Evolutionary conservation across 2,888 invertebrate genomes (phyloP), one percentile per base, ranked within the genome.

Genomic region (Heterodera filipjevi): DNA sequence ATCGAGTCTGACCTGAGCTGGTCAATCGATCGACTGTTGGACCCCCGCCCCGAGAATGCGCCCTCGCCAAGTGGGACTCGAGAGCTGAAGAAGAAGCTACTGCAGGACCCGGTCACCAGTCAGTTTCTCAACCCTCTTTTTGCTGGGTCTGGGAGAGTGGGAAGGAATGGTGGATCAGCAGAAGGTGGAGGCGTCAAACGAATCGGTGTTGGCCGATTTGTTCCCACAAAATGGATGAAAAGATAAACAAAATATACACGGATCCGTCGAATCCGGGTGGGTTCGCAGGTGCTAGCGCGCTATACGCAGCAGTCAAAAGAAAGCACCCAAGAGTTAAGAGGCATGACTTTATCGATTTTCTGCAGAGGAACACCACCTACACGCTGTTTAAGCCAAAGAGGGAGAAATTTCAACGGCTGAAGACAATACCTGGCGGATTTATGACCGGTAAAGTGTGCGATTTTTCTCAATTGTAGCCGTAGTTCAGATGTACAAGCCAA

Each of bases 401-500:
- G 1, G 19, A 74, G 8, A 19, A n/a, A 6, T 77, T 30, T 35
- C 30, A 22, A 6, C 53, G 77, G 8, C 27, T 44, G 16, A 27
- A 30, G 6, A 74, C 73, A 32, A 32, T 77, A 33, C 49, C 77
- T 5, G 44, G 46, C 6, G 77, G 77, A 10, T 77, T 35, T 75
- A 35, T 77, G 76, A 77, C 77, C 53, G 53, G 53, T 53, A 22
- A 53, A 22, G 44, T 46, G 46, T 16, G 12, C 1, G 10, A 1
- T 1, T 2, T 46, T 46, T 46, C 16, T 16, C 53, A 14, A 14
- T 12, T 19, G 6, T 53, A 19, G 22, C 19, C 22, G 16, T 14
- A 14, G 5, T 59, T 53, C 6, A 75, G 74, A 77, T 30, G 77
- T 77, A 12, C 77, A 77, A 6, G 72, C 53, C 10, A 77, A 77